phyloP scores from a whole-genome alignment of 2,888 invertebrate genomes.

The Lasioglossum leucozonium region DNA sequence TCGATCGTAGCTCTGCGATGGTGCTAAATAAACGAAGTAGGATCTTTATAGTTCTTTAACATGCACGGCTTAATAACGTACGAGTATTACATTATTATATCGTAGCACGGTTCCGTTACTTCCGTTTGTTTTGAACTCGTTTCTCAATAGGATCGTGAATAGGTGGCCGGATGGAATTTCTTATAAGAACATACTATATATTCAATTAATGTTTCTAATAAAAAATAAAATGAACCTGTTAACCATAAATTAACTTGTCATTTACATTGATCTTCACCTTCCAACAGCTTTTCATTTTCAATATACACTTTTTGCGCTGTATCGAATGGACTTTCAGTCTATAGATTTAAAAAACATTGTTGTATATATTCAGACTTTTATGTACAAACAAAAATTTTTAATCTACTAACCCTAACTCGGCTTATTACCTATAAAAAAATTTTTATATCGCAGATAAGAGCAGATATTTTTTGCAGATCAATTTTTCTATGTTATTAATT shows the following conservation, averaged over 20 bases:
- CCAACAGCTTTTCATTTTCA: not conserved
- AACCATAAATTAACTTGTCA: not conserved
- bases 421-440: not conserved
- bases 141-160: constrained; percentile 13
- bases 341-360: not conserved
- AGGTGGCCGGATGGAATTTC: not conserved
- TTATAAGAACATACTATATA: not conserved
- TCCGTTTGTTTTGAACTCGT: constrained; percentile 34
- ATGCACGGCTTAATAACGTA: constrained; percentile 5
- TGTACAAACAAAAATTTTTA: not conserved
- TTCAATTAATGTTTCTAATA: not conserved
- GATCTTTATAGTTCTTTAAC: not conserved
- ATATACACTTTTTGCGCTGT: not conserved
- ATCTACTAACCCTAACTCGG: not conserved
- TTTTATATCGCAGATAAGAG: not conserved
- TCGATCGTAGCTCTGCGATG: not conserved
- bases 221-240: not conserved
- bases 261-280: not conserved
- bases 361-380: no score
- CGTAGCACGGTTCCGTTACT: constrained; percentile 24
- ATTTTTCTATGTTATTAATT: not conserved
- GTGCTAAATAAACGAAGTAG: not conserved
- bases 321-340: not conserved
- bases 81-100: constrained; percentile 23
- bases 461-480: not conserved